These are phyloP conservation scores for Artibeus jamaicensis DNA, from an alignment of 2,797 vertebrate genomes.

Conservation along the genomic window DNA sequence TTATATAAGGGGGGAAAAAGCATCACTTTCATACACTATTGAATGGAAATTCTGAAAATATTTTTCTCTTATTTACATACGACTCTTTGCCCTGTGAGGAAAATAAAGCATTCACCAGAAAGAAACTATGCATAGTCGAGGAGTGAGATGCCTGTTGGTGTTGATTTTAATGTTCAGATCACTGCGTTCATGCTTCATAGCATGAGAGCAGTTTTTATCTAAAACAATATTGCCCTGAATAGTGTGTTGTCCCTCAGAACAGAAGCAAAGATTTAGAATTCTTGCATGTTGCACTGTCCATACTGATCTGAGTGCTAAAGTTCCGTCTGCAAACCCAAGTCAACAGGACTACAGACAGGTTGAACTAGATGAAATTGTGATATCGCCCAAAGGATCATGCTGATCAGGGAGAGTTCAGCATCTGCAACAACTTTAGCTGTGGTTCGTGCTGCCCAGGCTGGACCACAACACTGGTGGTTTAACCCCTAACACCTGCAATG, in stretches of 20 bases:
- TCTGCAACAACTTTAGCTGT: neutral
- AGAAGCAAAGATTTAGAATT: constrained; percentile 62
- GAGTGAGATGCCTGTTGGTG: neutral
- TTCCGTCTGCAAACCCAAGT: neutral
- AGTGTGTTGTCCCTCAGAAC: constrained; percentile 50
- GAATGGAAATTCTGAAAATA: neutral
- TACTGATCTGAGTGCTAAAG: constrained; percentile 41
- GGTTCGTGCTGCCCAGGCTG: neutral
- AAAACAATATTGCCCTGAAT: constrained; percentile 59
- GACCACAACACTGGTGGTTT: neutral
- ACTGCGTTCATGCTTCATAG: neutral
- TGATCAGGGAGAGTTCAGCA: constrained; percentile 31
- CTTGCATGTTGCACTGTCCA: constrained; percentile 58
- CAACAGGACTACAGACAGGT: constrained; percentile 55
- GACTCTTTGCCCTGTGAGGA: neutral
- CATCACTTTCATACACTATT: neutral
- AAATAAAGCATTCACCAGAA: neutral
- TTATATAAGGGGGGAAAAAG: neutral
- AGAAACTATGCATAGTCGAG: neutral
- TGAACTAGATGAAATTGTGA: constrained; percentile 43
- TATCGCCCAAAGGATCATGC: constrained; percentile 50
- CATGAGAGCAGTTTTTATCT: constrained; percentile 54
- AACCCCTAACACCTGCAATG: constrained; percentile 32
- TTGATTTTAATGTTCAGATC: neutral
- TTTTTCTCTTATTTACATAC: neutral